A percentile compares a stretch with the other conserved stretches of the same genome.
phyloP scores from a whole-genome alignment of 2,888 invertebrate genomes.

The Notodromas monacha region DNA sequence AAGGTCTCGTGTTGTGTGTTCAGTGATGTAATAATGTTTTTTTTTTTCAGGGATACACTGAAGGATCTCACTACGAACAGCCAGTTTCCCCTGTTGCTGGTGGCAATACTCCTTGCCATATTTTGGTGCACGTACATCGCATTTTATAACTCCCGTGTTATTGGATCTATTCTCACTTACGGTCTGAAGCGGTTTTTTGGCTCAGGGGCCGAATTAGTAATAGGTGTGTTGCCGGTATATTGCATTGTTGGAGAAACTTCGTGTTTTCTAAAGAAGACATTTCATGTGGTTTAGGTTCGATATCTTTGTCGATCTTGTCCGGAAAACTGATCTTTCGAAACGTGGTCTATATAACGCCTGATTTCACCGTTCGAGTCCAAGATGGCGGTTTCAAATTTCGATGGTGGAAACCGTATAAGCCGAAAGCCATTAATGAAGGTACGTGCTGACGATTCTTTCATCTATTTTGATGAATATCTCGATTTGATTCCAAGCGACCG shows the following conservation, averaged over 20 bases:
- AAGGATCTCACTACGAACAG: slow-evolving; percentile 25
- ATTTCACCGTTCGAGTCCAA: slow-evolving; percentile 65
- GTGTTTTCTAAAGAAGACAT: no score
- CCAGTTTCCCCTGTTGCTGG: slow-evolving; percentile 37
- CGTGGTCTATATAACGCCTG: slow-evolving; percentile 67
- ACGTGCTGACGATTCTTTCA: slow-evolving; percentile 10
- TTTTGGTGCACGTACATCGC: slow-evolving; percentile 75
- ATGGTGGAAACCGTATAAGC: slow-evolving; percentile 87
- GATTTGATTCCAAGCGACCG: no score
- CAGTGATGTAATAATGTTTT: no score
- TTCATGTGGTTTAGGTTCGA: slow-evolving; percentile 64
- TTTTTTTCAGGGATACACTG: not conserved
- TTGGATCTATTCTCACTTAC: slow-evolving; percentile 61
- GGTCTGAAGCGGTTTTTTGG: slow-evolving; percentile 56
- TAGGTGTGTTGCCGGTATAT: no score
- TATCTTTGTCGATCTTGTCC: slow-evolving; percentile 72
- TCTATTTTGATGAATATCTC: no score
- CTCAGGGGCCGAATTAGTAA: slow-evolving; percentile 52
- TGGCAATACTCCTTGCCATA: slow-evolving; percentile 45
- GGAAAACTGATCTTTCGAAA: slow-evolving; percentile 97
- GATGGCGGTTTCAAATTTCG: slow-evolving; percentile 90
- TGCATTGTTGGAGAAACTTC: no score
- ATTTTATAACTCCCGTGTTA: slow-evolving; percentile 69
- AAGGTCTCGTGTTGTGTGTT: no score
- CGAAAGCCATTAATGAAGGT: slow-evolving; percentile 83